Base-by-base conservation (phyloP, 37 sponge, comb jelly and placozoan species). In the Aplysina aerophoba region DNA sequence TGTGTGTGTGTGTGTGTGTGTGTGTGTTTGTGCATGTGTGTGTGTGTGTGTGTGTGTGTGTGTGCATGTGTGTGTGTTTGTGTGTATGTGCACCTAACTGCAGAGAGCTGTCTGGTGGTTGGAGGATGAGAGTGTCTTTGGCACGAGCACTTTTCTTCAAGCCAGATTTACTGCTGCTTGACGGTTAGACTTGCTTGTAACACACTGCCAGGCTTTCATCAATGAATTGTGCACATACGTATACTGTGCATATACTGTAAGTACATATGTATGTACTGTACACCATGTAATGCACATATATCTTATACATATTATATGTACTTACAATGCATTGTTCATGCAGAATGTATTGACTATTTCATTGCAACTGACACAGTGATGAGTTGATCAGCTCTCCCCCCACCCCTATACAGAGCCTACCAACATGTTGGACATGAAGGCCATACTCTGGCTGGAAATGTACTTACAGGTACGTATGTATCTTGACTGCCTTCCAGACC, bases 341-440 rank as follows among this genome's bases (percentile, higher is more conserved):
- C 35, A 31, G n/a, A n/a, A n/a, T n/a, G n/a, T n/a, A n/a, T n/a
- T n/a, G n/a, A n/a, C n/a, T n/a, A n/a, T n/a, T n/a, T n/a, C n/a
- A n/a, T n/a, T n/a, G n/a, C n/a, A n/a, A n/a, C n/a, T n/a, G n/a
- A n/a, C n/a, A n/a, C n/a, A n/a, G n/a, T n/a, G n/a, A n/a, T n/a
- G n/a, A n/a, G n/a, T n/a, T n/a, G n/a, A n/a, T n/a, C n/a, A n/a
- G n/a, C 50, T 44, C 50, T 44, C 50, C 71, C 50, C 89, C 27
- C 56, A 37, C 37, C 55, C 88, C 36, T 56, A 59, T 79, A 65
- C 85, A 90, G 97, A 97, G 72, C 97, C 97, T 35, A 97, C 97
- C 17, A 97, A 97, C 88, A 97, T 97, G 97, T 90, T 97, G 87
- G 97, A 97, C 38, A 79, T 97, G 61, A 86, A 86, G 41, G 95